Base-by-base conservation (phyloP, 2,113 vertebrate species). In the Hystrix cristata region DNA sequence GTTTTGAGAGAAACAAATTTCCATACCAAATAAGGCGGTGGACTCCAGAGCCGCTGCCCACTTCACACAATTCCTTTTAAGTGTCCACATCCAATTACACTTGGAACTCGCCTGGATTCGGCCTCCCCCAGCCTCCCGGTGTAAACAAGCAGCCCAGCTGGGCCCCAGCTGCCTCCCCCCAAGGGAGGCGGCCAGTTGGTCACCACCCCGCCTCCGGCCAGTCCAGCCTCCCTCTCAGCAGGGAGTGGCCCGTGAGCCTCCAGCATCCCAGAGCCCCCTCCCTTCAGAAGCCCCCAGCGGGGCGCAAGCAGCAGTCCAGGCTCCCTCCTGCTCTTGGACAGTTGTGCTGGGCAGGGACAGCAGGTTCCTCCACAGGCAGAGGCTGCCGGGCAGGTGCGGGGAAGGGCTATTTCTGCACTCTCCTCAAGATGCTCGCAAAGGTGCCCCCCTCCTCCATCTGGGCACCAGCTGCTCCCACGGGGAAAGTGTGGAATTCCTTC, bases 21-120 rank as follows among this genome's bases (percentile, higher is more conserved):
- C 97, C 98, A 97, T 34, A 93, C 98, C 97, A 97, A 98, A 98
- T 98, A 98, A 98, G 98, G 98, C 16, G 13, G 90, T 0, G 27
- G 90, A 16, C 92, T 43, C 60, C 48, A 0, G 46, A 80, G 95
- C 91, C 38, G 3, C 93, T 83, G 97, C 93, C 96, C 92, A 80
- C 94, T 94, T 86, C 95, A 71, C 97, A 91, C 96, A 95, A 90
- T 65, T 93, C 97, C 97, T 97, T 96, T 94, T 96, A 97, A 98
- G 97, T 95, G 98, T 96, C 95, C 97, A 96, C 92, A 86, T 0
- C 64, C 79, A 97, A 97, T 98, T 93, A 95, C 60, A 31, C 95
- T 95, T 79, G 93, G 97, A 92, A 78, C 69, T 95, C 0, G 87
- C 83, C 25, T 19, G 71, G 38, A 21, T 59, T 74, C 7, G 1